Base-by-base conservation (phyloP, 1,140 invertebrate species). In the Pantala flavescens region DNA sequence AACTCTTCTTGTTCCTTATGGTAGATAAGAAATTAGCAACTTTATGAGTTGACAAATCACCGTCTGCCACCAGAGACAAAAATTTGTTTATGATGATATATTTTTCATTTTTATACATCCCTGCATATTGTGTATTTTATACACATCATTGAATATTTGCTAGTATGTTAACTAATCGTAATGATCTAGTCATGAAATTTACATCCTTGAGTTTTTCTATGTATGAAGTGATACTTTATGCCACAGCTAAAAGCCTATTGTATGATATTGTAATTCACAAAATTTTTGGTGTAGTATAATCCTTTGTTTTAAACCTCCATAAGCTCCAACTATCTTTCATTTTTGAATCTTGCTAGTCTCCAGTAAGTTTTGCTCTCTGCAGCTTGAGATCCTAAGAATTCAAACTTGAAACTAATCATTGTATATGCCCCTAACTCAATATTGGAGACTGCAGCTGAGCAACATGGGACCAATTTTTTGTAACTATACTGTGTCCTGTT, bases 401-500 rank as follows among this genome's bases (percentile, higher is more conserved):
- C 3, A 14, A 12, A 21, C 49, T 21, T 63, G 12, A 3, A 3
- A 63, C 12, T 3, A 21, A 19, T 63, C 28, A 63, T 19, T 14
- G 3, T 63, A 63, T 63, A 63, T 63, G 49, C 49, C 49, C 12
- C 2, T 63, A 63, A 7, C 14, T 19, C n/a, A 63, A 1, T 5
- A 19, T 16, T 63, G 49, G 49, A 63, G 49, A 63, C 14, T 63
- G 14, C 49, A 21, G 49, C 49, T 63, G 49, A 63, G n/a, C 49
- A 63, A 19, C 49, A 63, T 63, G 49, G 49, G 49, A 63, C 49
- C 49, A 63, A 63, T 63, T 63, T 63, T 63, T 63, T 63, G n/a
- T 63, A 16, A 21, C 16, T 7, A 19, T 7, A 63, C 49, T 7
- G 14, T 63, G 49, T 63, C 49, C 49, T 63, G n/a, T 19, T 63